phyloP scores from a whole-genome alignment of 2,888 invertebrate genomes.

The Julus scanicus region DNA sequence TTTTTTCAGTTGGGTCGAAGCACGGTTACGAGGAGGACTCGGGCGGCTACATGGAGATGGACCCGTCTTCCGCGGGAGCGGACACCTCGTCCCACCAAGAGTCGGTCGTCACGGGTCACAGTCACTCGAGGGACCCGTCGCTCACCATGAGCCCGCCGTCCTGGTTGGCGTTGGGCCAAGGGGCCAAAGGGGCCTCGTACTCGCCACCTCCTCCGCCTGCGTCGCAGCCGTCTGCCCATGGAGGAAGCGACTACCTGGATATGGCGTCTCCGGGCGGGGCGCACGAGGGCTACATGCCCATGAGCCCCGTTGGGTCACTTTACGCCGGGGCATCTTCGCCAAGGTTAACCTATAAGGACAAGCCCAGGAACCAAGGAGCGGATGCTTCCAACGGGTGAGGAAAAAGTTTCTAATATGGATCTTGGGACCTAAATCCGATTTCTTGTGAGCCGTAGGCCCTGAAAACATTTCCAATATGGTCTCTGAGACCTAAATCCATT shows the following conservation, averaged over 20 bases:
- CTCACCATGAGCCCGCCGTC: neutral
- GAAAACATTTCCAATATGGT: no score
- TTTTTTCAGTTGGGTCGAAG: no score
- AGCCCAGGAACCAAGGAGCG: neutral
- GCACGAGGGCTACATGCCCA: constrained; percentile 69
- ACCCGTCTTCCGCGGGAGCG: constrained; percentile 31
- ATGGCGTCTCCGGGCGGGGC: constrained; percentile 57
- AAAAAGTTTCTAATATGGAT: no score
- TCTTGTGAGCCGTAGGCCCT: no score
- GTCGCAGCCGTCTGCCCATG: neutral
- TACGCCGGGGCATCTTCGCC: neutral
- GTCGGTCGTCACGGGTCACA: no score
- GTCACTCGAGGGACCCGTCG: neutral
- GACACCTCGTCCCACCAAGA: no score
- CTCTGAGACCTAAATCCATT: no score
- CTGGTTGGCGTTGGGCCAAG: neutral
- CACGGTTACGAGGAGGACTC: no score
- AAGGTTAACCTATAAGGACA: neutral
- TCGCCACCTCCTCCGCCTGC: neutral
- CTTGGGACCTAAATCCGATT: no score
- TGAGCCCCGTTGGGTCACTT: constrained; percentile 68
- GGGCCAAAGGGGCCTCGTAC: neutral
- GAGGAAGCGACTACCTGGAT: constrained; percentile 7
- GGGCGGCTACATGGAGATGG: constrained; percentile 46
- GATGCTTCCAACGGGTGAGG: neutral